phyloP scores from a whole-genome alignment of 1,140 invertebrate species.

The Platyscapa corneri region DNA sequence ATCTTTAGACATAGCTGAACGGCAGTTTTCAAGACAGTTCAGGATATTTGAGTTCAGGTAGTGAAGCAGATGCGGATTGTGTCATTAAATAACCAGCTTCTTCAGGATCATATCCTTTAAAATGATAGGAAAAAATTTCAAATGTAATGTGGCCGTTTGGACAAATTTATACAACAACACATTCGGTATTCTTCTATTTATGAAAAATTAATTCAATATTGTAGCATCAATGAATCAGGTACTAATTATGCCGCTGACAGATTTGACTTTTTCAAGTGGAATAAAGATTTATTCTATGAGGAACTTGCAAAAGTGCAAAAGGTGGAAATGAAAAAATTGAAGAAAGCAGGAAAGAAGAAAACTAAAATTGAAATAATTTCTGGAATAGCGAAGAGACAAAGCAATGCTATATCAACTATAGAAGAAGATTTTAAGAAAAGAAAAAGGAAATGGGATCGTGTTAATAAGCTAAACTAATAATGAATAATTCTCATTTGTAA shows the following conservation, averaged over 20 bases:
- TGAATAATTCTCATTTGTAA: not conserved
- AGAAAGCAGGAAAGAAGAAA: slow-evolving; percentile 92
- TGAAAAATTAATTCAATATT: slow-evolving; percentile 95
- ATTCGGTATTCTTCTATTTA: slow-evolving; percentile 98
- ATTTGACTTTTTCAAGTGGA: slow-evolving; percentile 94
- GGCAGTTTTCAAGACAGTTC: slow-evolving; percentile 68
- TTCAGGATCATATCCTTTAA: slow-evolving; percentile 83
- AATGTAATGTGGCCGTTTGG: slow-evolving; percentile 84
- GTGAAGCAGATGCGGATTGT: slow-evolving; percentile 76
- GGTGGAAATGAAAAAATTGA: slow-evolving; percentile 92
- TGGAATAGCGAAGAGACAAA: slow-evolving; percentile 84
- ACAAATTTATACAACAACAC: slow-evolving; percentile 90
- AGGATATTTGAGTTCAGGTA: slow-evolving; percentile 78
- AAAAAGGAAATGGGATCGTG: slow-evolving; percentile 91
- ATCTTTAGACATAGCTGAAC: slow-evolving; percentile 57
- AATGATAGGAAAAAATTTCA: slow-evolving; percentile 89
- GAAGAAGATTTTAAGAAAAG: slow-evolving; percentile 83
- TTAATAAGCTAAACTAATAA: not conserved
- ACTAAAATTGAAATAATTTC: slow-evolving; percentile 93
- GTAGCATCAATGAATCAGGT: slow-evolving; percentile 95
- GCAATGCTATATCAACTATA: slow-evolving; percentile 62
- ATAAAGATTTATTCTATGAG: slow-evolving; percentile 94
- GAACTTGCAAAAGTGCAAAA: slow-evolving; percentile 92
- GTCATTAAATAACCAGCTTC: slow-evolving; percentile 89
- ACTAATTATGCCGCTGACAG: slow-evolving; percentile 95